Conservation (phyloP, 1,140 invertebrate species). For the Drosophila ananassae region DNA sequence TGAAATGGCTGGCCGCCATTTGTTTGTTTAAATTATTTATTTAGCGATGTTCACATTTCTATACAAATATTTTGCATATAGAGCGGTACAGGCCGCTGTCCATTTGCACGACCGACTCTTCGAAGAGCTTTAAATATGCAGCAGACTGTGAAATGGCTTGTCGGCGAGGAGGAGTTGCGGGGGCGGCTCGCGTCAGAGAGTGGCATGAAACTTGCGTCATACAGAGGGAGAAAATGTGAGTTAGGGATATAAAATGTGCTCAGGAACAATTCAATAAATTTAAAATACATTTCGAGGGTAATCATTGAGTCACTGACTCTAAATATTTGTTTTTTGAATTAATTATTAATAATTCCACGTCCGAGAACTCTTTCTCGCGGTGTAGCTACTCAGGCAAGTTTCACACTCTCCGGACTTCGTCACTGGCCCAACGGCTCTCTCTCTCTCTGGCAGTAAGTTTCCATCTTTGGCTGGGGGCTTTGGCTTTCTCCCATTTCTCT, state of each 20-base stretch:
- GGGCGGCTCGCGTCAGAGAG: conserved; percentile 18
- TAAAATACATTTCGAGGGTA: no score
- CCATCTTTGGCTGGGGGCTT: conserved; percentile 9
- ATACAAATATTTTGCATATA: background rate
- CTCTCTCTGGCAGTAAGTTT: conserved; percentile 43
- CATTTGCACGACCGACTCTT: conserved; percentile 18
- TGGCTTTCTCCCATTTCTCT: conserved; percentile 1
- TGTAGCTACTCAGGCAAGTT: background rate
- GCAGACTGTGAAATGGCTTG: conserved; percentile 54
- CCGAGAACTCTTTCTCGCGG: background rate
- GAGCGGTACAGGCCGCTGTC: background rate
- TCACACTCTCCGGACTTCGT: conserved; percentile 12
- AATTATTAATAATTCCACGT: background rate
- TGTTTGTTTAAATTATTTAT: no score
- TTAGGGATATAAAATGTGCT: no score
- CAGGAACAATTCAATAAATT: no score
- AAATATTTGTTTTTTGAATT: background rate
- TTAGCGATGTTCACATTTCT: no score
- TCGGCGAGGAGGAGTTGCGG: conserved; percentile 15
- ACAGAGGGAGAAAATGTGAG: background rate
- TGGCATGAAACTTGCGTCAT: conserved; percentile 50
- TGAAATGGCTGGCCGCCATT: no score
- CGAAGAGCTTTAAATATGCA: conserved; percentile 57
- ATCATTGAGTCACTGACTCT: no score
- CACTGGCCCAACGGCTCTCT: background rate